phyloP scores from a whole-genome alignment of 2,113 vertebrate species.

The Choloepus hoffmanni region DNA sequence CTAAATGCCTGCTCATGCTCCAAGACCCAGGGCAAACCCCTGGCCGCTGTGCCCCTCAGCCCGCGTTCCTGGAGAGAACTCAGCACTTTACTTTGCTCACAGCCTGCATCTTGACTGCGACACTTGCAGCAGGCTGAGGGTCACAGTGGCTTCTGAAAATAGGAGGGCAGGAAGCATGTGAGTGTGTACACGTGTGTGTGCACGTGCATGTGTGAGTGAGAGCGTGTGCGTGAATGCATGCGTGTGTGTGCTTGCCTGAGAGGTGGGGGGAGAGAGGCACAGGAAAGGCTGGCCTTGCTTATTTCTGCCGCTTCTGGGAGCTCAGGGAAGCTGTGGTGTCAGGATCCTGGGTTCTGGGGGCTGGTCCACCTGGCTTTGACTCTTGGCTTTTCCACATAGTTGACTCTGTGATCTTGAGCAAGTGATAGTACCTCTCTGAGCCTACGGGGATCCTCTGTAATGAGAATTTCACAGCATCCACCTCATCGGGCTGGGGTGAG shows the following conservation, averaged over 20 bases:
- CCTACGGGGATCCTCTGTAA: too few species aligned
- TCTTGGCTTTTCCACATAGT: neutral
- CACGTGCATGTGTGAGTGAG: neutral
- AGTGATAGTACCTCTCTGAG: neutral
- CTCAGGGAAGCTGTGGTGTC: neutral
- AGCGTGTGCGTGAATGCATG: neutral
- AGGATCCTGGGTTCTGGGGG: neutral
- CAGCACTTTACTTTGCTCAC: accelerated
- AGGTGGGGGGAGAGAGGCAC: neutral
- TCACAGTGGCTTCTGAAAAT: neutral
- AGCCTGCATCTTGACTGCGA: neutral
- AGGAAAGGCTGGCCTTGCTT: neutral
- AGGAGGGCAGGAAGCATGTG: neutral
- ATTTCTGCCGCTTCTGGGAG: neutral
- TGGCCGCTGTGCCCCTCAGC: too few species aligned
- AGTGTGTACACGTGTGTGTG: neutral
- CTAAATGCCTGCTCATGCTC: neutral
- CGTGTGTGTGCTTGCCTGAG: accelerated
- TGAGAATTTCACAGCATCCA: neutral
- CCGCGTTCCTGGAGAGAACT: neutral
- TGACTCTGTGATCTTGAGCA: neutral
- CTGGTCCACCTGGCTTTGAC: neutral
- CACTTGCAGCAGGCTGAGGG: neutral
- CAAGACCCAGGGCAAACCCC: neutral
- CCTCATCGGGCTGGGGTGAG: neutral